Evolutionary conservation across 2,113 vertebrate genomes (phyloP).

Genomic region (Arizona elegans): DNA sequence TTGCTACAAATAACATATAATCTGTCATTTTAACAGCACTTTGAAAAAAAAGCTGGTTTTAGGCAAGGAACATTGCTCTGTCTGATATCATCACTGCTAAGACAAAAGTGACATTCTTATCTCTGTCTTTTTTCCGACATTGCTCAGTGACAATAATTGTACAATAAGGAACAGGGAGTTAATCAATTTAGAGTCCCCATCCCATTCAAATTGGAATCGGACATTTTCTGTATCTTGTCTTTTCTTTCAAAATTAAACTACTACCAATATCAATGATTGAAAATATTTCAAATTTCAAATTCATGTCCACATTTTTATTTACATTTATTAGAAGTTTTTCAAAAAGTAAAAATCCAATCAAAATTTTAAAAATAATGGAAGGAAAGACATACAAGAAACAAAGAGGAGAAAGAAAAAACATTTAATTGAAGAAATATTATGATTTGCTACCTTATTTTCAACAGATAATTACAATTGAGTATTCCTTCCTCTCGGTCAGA

Average conservation of each 20-base stretch:
- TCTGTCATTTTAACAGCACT: neutral
- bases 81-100: neutral
- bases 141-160: neutral
- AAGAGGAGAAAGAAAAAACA: neutral
- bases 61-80: neutral
- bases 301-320: neutral
- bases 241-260: neutral
- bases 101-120: neutral
- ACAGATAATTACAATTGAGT: neutral
- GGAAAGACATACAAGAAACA: neutral
- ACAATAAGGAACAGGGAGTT: neutral
- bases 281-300: neutral
- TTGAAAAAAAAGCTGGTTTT: neutral
- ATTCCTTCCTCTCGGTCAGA: neutral
- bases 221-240: neutral
- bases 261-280: neutral
- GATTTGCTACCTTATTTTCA: neutral
- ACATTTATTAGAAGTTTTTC: neutral
- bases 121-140: neutral
- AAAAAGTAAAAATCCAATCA: neutral
- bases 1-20: neutral
- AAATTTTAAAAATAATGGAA: neutral
- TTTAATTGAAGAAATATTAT: neutral
- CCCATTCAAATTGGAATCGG: neutral
- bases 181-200: neutral